Evolutionary conservation across 2,888 invertebrate species (phyloP).

Genomic region (Gibbula magus): DNA sequence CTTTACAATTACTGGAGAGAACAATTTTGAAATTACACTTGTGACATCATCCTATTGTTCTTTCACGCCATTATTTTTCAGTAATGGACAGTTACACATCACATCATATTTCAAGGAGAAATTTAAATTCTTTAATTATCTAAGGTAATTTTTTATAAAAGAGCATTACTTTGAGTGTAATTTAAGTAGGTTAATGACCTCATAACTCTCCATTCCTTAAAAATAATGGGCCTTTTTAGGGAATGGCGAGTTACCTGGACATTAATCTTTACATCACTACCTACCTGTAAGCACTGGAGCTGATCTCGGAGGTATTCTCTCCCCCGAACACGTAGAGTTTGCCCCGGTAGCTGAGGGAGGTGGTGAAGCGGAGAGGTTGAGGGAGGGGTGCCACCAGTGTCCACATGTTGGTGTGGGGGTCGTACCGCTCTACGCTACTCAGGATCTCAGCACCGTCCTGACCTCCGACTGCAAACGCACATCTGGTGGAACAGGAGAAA

Average conservation of each 20-base stretch:
- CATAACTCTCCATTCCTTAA: no score
- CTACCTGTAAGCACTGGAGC: slow-evolving; percentile 60
- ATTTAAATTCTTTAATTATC: no score
- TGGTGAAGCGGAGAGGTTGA: slow-evolving; percentile 65
- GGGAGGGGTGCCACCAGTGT: slow-evolving; percentile 71
- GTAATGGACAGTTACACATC: no score
- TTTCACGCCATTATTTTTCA: no score
- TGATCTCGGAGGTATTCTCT: slow-evolving; percentile 60
- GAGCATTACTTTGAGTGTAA: no score
- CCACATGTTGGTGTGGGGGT: slow-evolving; percentile 76
- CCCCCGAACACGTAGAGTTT: slow-evolving; percentile 72
- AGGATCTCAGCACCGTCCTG: slow-evolving; percentile 76
- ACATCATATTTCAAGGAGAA: no score
- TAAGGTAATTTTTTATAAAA: neutral
- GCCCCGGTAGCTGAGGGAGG: slow-evolving; percentile 67
- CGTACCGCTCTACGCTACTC: slow-evolving; percentile 77
- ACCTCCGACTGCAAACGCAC: slow-evolving; percentile 78
- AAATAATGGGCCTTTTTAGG: neutral
- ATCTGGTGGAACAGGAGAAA: slow-evolving; percentile 47
- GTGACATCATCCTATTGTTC: no score
- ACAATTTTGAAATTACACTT: no score
- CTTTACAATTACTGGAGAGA: no score
- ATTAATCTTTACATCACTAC: neutral
- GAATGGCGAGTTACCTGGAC: no score
- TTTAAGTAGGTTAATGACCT: no score